phyloP scores from a whole-genome alignment of 2,888 invertebrate genomes.

The Corythucha ciliata region DNA sequence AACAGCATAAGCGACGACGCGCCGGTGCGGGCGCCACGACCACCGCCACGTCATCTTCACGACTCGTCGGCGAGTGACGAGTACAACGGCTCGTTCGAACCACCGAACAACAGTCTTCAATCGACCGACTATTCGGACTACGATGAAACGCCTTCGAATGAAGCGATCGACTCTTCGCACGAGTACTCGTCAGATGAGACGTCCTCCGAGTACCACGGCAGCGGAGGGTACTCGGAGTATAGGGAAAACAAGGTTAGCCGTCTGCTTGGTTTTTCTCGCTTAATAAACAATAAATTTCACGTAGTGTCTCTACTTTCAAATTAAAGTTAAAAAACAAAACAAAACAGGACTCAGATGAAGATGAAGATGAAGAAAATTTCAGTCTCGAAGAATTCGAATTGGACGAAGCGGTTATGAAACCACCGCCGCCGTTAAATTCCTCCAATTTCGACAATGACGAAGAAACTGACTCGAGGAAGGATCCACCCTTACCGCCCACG shows the following conservation, averaged over 20 bases:
- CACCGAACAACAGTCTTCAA: neutral
- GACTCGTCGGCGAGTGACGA: conserved; percentile 7
- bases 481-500: no score
- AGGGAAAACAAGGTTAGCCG: conserved; percentile 14
- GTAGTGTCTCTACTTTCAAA: no score
- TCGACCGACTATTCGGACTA: conserved; percentile 15
- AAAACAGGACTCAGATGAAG: neutral
- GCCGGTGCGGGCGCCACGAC: neutral
- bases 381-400: conserved; percentile 16
- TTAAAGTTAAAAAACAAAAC: neutral
- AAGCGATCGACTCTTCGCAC: neutral
- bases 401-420: conserved; percentile 19
- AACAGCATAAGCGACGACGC: neutral
- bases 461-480: neutral
- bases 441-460: no score
- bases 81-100: neutral
- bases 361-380: conserved; percentile 7
- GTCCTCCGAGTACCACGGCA: conserved; percentile 8
- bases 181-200: conserved; percentile 20
- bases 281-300: no score
- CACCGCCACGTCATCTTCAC: neutral
- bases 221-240: conserved; percentile 12
- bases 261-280: no score
- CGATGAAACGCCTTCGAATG: neutral
- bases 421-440: neutral